Conservation (phyloP, 2,888 invertebrate genomes). For the Pomacea canaliculata region DNA sequence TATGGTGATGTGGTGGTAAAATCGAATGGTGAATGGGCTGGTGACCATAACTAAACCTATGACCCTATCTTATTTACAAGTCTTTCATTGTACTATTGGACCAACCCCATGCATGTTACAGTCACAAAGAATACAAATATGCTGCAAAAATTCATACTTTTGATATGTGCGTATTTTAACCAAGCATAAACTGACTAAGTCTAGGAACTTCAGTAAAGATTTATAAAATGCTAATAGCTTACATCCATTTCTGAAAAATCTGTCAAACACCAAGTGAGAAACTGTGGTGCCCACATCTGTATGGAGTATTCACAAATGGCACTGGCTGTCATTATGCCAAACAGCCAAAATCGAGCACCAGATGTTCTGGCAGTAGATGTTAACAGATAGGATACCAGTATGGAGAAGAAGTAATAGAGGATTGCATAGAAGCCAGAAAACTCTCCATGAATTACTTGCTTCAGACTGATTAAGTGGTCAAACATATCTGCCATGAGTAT, state of each 20-base stretch:
- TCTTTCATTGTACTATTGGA: too few relatives aligned
- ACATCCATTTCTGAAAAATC: conserved; percentile 22
- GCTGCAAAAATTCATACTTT: too few relatives aligned
- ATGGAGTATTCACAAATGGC: conserved; percentile 71
- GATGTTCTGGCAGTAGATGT: conserved; percentile 74
- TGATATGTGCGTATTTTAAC: too few relatives aligned
- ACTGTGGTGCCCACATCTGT: conserved; percentile 26
- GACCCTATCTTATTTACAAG: too few relatives aligned
- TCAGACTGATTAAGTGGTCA: conserved; percentile 74
- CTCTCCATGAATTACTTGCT: conserved; percentile 77
- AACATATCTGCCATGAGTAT: conserved; percentile 75
- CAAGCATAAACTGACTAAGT: too few relatives aligned
- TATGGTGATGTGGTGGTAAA: too few relatives aligned
- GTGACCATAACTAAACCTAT: too few relatives aligned
- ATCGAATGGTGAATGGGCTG: too few relatives aligned
- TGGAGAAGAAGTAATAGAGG: conserved; percentile 74
- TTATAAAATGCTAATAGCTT: not conserved
- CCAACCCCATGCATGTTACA: too few relatives aligned
- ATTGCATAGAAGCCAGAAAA: conserved; percentile 77
- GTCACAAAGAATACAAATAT: too few relatives aligned
- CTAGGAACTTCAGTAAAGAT: too few relatives aligned
- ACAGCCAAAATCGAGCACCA: conserved; percentile 74
- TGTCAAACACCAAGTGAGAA: conserved; percentile 12
- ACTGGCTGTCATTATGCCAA: conserved; percentile 73
- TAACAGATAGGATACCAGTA: conserved; percentile 73